Evolutionary conservation across 2,888 invertebrate genomes (phyloP).

Genomic region (Petrophora chlorosata): DNA sequence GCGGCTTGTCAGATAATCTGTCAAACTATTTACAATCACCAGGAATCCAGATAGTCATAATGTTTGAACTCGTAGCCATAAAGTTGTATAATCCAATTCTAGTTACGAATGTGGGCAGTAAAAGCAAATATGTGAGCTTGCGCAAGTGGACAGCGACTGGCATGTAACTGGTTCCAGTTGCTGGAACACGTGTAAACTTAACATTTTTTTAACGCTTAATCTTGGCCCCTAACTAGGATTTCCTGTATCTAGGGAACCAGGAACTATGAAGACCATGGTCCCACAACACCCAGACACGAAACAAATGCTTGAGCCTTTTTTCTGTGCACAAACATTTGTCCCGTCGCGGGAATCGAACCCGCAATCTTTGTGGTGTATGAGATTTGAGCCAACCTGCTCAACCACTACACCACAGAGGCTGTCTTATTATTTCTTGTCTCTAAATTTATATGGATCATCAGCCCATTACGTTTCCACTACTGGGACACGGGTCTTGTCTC

Average conservation of each 20-base stretch:
- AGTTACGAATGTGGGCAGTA: slow-evolving; percentile 10
- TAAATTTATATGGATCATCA: too few species aligned
- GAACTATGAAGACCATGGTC: too few species aligned
- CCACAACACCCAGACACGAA: too few species aligned
- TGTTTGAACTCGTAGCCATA: neutral
- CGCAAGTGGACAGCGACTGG: slow-evolving; percentile 2
- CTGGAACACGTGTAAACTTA: neutral
- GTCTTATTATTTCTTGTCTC: too few species aligned
- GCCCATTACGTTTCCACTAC: too few species aligned
- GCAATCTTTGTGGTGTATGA: too few species aligned
- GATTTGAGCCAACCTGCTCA: too few species aligned
- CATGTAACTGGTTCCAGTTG: slow-evolving; percentile 7
- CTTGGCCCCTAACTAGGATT: neutral
- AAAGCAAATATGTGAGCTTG: slow-evolving; percentile 15
- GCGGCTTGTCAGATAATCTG: neutral
- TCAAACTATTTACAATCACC: slow-evolving; percentile 13
- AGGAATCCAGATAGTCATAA: neutral
- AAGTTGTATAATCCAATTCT: slow-evolving; percentile 7
- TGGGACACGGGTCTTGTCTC: too few species aligned
- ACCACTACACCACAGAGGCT: too few species aligned
- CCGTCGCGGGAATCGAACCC: too few species aligned
- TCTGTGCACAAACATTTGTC: too few species aligned
- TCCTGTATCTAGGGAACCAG: neutral
- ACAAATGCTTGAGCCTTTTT: too few species aligned
- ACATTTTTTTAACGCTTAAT: neutral